Percentiles rank a stretch among this genome's conserved stretches.
These are phyloP conservation scores for Branchellion lobata DNA, from an alignment of 2,888 invertebrate genomes.

Conservation along the genomic window DNA sequence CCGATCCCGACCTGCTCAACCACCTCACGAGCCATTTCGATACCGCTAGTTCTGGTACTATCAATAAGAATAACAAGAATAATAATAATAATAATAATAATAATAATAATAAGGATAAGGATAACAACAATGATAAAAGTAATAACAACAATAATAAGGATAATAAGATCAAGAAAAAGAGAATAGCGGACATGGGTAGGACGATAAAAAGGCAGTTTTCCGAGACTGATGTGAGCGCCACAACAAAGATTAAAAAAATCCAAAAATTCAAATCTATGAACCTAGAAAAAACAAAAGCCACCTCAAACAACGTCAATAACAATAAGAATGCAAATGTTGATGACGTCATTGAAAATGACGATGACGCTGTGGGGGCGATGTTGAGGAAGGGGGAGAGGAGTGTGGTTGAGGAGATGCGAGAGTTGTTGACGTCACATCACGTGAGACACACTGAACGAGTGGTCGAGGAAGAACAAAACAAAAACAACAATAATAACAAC, in stretches of 20 bases:
- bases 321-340: neutral
- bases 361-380: neutral
- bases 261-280: neutral
- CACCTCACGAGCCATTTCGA: neutral
- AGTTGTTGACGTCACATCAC: neutral
- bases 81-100: neutral
- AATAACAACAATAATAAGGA: neutral
- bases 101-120: neutral
- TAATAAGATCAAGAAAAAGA: neutral
- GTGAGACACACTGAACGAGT: neutral
- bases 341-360: neutral
- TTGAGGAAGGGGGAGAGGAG: neutral
- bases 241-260: neutral
- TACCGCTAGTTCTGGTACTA: neutral
- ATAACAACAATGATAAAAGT: neutral
- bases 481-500: no score
- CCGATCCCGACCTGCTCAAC: neutral
- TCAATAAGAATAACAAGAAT: neutral
- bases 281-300: neutral
- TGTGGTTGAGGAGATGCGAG: neutral
- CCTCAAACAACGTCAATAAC: neutral
- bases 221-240: neutral
- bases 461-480: no score
- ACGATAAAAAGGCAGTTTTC: neutral
- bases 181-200: neutral